Conservation (phyloP, 2,888 invertebrate genomes). For the Diaperis boleti region DNA sequence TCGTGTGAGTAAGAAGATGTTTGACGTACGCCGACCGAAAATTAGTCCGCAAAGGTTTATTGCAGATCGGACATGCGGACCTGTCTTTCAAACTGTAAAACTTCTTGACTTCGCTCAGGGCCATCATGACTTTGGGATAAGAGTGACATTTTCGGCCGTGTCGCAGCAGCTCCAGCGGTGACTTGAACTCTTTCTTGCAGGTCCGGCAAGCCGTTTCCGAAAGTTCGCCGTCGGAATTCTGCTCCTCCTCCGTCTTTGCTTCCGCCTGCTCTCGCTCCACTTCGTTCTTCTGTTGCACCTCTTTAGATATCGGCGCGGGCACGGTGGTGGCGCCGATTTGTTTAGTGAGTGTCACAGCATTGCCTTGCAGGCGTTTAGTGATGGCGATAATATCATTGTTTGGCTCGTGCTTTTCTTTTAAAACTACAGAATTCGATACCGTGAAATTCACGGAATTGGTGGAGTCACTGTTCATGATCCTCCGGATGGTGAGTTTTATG, state of each 20-base stretch:
- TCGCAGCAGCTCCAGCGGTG: constrained; percentile 23
- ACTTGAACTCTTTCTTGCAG: constrained; percentile 20
- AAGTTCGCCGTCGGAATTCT: neutral
- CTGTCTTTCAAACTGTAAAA: constrained; percentile 27
- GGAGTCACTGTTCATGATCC: neutral
- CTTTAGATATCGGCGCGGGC: too few species aligned
- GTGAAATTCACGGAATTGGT: constrained; percentile 6
- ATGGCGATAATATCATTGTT: constrained; percentile 3
- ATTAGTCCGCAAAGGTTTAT: constrained; percentile 31
- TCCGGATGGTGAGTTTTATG: constrained; percentile 19
- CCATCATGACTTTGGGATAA: constrained; percentile 38
- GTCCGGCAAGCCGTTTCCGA: constrained; percentile 6
- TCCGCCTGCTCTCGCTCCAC: neutral
- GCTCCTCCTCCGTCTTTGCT: neutral
- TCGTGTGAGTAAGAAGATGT: constrained; percentile 39
- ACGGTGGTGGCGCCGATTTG: too few species aligned
- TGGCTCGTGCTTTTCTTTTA: constrained; percentile 24
- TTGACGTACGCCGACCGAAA: constrained; percentile 36
- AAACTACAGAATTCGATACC: constrained; percentile 11
- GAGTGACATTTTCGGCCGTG: constrained; percentile 29
- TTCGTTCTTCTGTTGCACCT: neutral
- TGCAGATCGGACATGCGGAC: constrained; percentile 36
- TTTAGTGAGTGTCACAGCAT: constrained; percentile 11
- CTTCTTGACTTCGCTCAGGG: constrained; percentile 38
- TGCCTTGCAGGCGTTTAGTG: constrained; percentile 14